phyloP scores from a whole-genome alignment of 2,888 invertebrate genomes.

The Anthophora plumipes region DNA sequence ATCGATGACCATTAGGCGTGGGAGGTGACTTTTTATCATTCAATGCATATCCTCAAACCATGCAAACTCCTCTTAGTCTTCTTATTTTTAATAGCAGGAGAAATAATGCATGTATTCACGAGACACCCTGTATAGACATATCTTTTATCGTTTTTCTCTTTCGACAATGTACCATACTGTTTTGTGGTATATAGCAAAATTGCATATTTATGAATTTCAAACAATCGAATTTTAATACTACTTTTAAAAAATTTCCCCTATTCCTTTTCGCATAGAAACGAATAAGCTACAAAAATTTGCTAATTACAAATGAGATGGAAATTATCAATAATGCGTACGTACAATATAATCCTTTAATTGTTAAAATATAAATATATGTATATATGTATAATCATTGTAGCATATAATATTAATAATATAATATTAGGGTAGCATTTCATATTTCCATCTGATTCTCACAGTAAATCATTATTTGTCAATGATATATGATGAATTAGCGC shows the following conservation, averaged over 20 bases:
- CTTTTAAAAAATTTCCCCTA: conserved; percentile 29
- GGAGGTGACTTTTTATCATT: no score
- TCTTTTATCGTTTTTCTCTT: conserved; percentile 35
- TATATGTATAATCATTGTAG: conserved; percentile 73
- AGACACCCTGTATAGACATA: conserved; percentile 1
- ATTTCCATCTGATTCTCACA: conserved; percentile 68
- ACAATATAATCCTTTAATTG: conserved; percentile 82
- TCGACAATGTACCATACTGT: conserved; percentile 43
- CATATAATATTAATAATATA: conserved; percentile 75
- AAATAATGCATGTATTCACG: no score
- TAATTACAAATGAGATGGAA: conserved; percentile 60
- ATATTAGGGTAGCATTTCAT: conserved; percentile 76
- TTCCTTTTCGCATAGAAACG: conserved; percentile 38
- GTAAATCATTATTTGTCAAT: conserved; percentile 65
- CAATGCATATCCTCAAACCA: no score
- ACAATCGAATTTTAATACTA: conserved; percentile 30
- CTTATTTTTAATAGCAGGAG: no score
- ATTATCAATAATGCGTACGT: conserved; percentile 64
- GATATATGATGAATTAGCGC: conserved; percentile 62
- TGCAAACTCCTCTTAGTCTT: no score
- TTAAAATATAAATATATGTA: conserved; percentile 83
- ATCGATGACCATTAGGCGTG: no score
- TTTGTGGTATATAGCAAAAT: conserved; percentile 46
- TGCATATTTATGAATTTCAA: conserved; percentile 39
- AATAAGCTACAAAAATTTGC: conserved; percentile 48